Conservation (phyloP, 2,888 invertebrate genomes). For the Campoletis raptor region DNA sequence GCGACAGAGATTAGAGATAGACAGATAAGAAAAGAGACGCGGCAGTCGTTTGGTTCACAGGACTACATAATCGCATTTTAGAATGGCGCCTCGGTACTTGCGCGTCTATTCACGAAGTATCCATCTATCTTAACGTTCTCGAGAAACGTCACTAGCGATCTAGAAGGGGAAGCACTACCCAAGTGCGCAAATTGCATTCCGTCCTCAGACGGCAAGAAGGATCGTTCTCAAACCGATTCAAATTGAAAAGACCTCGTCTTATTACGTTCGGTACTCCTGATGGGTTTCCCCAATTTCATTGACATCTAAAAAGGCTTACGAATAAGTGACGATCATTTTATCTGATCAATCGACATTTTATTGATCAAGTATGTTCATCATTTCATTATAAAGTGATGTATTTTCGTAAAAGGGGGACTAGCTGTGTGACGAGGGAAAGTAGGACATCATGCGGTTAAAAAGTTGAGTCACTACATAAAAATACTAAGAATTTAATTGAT, state of each 20-base stretch:
- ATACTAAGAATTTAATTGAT: too few relatives aligned
- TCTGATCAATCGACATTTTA: neutral
- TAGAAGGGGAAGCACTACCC: slow-evolving; percentile 61
- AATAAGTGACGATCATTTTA: slow-evolving; percentile 22
- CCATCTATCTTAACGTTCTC: slow-evolving; percentile 14
- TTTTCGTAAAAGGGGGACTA: too few relatives aligned
- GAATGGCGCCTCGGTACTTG: slow-evolving; percentile 56
- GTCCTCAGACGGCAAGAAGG: slow-evolving; percentile 67
- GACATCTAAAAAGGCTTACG: slow-evolving; percentile 43
- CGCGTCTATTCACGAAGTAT: slow-evolving; percentile 6
- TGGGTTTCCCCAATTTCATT: slow-evolving; percentile 48
- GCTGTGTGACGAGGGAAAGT: too few relatives aligned
- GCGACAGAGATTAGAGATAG: neutral
- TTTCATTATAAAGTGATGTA: too few relatives aligned
- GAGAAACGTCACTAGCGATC: slow-evolving; percentile 55
- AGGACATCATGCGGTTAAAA: too few relatives aligned
- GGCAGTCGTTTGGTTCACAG: slow-evolving; percentile 38
- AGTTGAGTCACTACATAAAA: too few relatives aligned
- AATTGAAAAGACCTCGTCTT: slow-evolving; percentile 70
- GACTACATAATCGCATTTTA: slow-evolving; percentile 73
- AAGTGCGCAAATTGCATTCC: slow-evolving; percentile 75
- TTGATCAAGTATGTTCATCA: too few relatives aligned
- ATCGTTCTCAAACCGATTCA: slow-evolving; percentile 68
- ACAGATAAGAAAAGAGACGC: neutral
- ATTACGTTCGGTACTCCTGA: slow-evolving; percentile 60